Conservation (phyloP, 2,888 invertebrate species). For the Synergus laeviventris region DNA sequence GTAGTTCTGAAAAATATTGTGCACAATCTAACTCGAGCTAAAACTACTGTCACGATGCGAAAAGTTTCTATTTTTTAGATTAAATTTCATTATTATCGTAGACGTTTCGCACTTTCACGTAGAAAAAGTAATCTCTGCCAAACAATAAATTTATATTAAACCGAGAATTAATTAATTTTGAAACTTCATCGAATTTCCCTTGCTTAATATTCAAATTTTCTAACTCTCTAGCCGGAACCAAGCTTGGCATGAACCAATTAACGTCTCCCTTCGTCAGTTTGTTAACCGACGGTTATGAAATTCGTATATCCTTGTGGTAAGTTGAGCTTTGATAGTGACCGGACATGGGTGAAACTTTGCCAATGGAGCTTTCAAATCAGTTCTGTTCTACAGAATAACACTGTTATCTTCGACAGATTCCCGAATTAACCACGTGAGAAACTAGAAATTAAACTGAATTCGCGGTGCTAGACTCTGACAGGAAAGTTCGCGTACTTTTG, state of each 20-base stretch:
- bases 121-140: neutral
- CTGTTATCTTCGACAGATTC: conserved; percentile 6
- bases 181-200: conserved; percentile 15
- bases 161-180: neutral
- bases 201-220: conserved; percentile 24
- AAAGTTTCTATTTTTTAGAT: no score
- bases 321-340: conserved; percentile 8
- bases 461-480: neutral
- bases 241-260: neutral
- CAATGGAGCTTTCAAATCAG: conserved; percentile 8
- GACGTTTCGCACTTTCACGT: no score
- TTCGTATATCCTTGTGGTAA: conserved; percentile 17
- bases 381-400: conserved; percentile 15
- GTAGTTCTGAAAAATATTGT: conserved; percentile 11
- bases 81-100: no score
- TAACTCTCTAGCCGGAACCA: conserved; percentile 16
- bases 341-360: conserved; percentile 25
- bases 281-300: conserved; percentile 32
- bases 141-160: conserved; percentile 6
- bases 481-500: conserved; percentile 2
- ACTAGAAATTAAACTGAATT: neutral
- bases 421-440: neutral
- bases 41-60: no score
- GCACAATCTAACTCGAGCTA: no score
- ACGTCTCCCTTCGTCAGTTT: conserved; percentile 31